Percentiles rank a stretch among this genome's conserved stretches.
These are phyloP conservation scores for Hydrolagus colliei DNA, from an alignment of 2,797 vertebrate genomes.

Conservation along the genomic window DNA sequence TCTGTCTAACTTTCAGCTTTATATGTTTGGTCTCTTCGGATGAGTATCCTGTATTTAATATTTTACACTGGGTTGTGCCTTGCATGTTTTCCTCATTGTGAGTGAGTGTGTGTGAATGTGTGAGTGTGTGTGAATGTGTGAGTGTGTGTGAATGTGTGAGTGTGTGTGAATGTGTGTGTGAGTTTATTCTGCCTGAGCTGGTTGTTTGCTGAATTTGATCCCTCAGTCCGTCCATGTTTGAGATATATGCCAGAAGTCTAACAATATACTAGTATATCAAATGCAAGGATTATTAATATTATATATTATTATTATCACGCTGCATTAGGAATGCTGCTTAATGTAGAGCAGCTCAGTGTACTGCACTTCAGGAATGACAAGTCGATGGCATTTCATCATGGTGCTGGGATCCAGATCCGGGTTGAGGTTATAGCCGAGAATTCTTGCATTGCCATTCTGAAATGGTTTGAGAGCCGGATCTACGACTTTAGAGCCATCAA, in stretches of 20 bases:
- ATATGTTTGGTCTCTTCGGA: too few relatives aligned
- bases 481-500: constrained; percentile 48
- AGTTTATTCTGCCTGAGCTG: not conserved
- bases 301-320: too few relatives aligned
- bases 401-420: constrained; percentile 47
- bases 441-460: constrained; percentile 65
- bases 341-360: constrained; percentile 59
- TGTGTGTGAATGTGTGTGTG: not conserved
- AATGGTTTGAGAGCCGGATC: constrained; percentile 60
- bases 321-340: not conserved
- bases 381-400: constrained; percentile 52
- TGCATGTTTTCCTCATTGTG: not conserved
- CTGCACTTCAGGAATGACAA: constrained; percentile 72
- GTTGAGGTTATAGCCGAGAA: constrained; percentile 74
- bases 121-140: not conserved
- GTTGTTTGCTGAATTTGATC: not conserved
- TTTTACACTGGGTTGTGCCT: not conserved
- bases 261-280: not conserved
- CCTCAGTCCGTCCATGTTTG: not conserved
- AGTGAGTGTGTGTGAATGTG: not conserved
- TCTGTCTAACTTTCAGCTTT: too few relatives aligned
- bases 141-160: not conserved
- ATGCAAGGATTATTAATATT: too few relatives aligned
- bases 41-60: not conserved
- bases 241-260: not conserved